A percentile compares a stretch with the other conserved stretches of the same genome.
Evolutionary conservation across 2,888 invertebrate genomes (phyloP).

Genomic region (Agriopis marginaria): DNA sequence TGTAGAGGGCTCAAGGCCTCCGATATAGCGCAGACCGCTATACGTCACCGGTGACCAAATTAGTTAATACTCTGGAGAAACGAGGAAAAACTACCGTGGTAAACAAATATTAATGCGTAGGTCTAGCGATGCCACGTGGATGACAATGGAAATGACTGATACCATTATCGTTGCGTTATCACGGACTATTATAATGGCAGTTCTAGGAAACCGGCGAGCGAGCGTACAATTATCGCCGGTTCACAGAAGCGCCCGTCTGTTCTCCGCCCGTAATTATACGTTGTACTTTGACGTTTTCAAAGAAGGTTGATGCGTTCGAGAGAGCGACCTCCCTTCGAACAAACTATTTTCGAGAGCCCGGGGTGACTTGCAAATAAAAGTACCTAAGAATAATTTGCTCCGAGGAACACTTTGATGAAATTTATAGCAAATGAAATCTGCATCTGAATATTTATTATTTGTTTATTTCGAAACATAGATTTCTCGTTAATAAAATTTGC

Average conservation of each 20-base stretch:
- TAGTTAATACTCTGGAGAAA: slow-evolving; percentile 41
- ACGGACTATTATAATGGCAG: slow-evolving; percentile 62
- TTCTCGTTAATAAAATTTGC: slow-evolving; percentile 22
- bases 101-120: slow-evolving; percentile 48
- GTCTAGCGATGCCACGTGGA: slow-evolving; percentile 48
- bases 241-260: slow-evolving; percentile 69
- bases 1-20: slow-evolving; percentile 19
- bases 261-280: slow-evolving; percentile 62
- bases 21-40: slow-evolving; percentile 18
- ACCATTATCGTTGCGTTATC: slow-evolving; percentile 77
- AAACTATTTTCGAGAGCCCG: slow-evolving; percentile 4
- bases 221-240: slow-evolving; percentile 73
- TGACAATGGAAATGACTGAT: slow-evolving; percentile 63
- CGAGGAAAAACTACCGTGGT: slow-evolving; percentile 47
- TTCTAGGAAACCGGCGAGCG: slow-evolving; percentile 71
- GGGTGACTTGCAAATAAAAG: slow-evolving; percentile 1
- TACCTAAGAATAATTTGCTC: slow-evolving; percentile 4
- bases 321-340: slow-evolving; percentile 14
- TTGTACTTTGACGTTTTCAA: slow-evolving; percentile 47
- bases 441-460: no score
- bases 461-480: not conserved
- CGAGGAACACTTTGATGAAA: not conserved
- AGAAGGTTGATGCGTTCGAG: slow-evolving; percentile 42
- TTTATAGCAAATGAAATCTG: slow-evolving; percentile 7
- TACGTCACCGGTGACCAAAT: slow-evolving; percentile 40